Base-by-base conservation (phyloP, 2,797 vertebrate species). In the Notolepis coatsorum region DNA sequence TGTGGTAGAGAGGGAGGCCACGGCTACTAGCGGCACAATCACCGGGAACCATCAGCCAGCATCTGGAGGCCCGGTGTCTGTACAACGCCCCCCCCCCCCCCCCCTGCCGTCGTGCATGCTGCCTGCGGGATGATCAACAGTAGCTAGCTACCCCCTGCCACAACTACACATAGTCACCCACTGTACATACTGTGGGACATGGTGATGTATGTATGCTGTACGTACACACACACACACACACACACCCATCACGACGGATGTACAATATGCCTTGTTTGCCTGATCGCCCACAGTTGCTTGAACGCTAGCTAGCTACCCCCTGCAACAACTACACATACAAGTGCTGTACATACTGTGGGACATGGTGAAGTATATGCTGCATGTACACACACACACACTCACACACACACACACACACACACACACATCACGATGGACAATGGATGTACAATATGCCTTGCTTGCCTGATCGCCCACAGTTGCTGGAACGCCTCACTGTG, bases 11-110 rank as follows among this genome's bases (percentile, higher is more conserved):
- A 41, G 10, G 20, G 68, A 77, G 79, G 75, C 66, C 48, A 27
- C 65, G 60, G 66, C 61, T 70, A 80, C 73, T 37, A 71, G 75
- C 65, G 61, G 70, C 76, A 77, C 75, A 81, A 81, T 88, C 77
- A 77, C 68, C 3, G 13, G 70, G 67, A 84, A 88, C 84, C 79
- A 88, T 87, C 79, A 76, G 80, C 2, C 45, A 88, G 81, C 84
- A 88, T 82, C 79, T 87, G 87, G 78, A 82, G 59, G 57, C 56
- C n/a, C n/a, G n/a, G n/a, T n/a, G n/a, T n/a, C n/a, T n/a, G n/a
- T n/a, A n/a, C n/a, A n/a, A n/a, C n/a, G n/a, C n/a, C n/a, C n/a
- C n/a, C n/a, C n/a, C n/a, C n/a, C n/a, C n/a, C n/a, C n/a, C n/a
- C n/a, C n/a, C n/a, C n/a, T n/a, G n/a, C n/a, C n/a, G n/a, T n/a